phyloP scores from a whole-genome alignment of 2,888 invertebrate genomes.

The Steinernema scapterisci region DNA sequence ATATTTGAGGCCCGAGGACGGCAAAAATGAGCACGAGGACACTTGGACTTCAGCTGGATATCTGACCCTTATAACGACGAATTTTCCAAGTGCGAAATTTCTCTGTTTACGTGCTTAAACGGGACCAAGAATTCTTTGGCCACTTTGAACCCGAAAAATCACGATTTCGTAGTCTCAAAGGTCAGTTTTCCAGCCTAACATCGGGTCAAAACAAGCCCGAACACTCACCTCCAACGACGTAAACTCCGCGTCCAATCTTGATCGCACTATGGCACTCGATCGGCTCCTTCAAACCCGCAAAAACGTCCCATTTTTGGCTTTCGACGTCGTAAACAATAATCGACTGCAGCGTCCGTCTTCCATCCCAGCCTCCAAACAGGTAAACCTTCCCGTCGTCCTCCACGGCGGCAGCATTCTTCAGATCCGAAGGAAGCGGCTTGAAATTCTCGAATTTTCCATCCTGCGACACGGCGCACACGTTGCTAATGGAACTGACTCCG shows the following conservation, averaged over 20 bases:
- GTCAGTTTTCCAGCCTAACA: too few species aligned
- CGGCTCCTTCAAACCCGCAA: conserved; percentile 34
- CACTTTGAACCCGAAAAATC: too few species aligned
- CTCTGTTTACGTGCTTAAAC: too few species aligned
- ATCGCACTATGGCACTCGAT: conserved; percentile 47
- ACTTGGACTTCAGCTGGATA: conserved; percentile 45
- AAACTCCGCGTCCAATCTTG: conserved; percentile 27
- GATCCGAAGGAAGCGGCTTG: conserved; percentile 36
- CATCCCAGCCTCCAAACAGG: conserved; percentile 64
- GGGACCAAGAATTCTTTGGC: too few species aligned
- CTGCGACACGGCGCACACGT: not conserved
- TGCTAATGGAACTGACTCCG: conserved; percentile 32
- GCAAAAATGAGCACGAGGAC: too few species aligned
- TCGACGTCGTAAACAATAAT: conserved; percentile 41
- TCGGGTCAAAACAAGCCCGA: not conserved
- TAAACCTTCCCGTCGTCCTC: conserved; percentile 38
- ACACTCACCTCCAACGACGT: conserved; percentile 40
- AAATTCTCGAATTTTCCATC: conserved; percentile 33
- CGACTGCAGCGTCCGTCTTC: conserved; percentile 47
- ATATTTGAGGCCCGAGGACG: too few species aligned
- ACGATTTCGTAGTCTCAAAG: too few species aligned
- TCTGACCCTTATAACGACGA: too few species aligned
- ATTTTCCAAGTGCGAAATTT: too few species aligned
- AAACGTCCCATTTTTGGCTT: conserved; percentile 24
- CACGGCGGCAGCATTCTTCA: conserved; percentile 47